Conservation (phyloP, 1,140 invertebrate species). For the Macrosteles quadrilineatus region DNA sequence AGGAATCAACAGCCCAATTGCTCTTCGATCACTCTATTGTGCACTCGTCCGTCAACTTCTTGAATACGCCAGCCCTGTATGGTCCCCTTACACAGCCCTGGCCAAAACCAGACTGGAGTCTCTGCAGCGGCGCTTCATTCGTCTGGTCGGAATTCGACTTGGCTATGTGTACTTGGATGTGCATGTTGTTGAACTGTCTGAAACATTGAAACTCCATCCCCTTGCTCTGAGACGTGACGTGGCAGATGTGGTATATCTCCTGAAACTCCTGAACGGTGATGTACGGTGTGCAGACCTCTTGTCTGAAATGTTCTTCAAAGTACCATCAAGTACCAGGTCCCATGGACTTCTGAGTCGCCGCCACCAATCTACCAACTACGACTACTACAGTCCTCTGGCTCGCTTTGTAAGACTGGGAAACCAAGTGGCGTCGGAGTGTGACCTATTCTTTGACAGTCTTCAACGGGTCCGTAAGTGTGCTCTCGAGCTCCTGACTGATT, state of each 20-base stretch:
- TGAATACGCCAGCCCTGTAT: constrained; percentile 1
- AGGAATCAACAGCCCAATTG: background rate
- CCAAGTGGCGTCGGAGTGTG: no score
- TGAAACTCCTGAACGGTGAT: background rate
- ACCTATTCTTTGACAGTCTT: no score
- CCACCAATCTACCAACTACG: background rate
- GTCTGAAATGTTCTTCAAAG: background rate
- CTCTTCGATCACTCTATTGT: background rate
- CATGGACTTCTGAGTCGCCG: background rate
- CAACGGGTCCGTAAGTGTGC: no score
- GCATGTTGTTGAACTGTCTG: background rate
- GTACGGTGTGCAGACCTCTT: background rate
- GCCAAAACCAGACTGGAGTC: no score
- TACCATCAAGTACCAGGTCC: background rate
- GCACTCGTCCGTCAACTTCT: background rate
- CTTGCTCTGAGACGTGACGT: background rate
- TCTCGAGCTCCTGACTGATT: no score
- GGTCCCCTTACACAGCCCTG: no score
- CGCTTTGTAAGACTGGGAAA: no score
- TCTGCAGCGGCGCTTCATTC: background rate
- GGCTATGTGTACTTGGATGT: background rate
- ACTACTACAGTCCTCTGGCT: no score
- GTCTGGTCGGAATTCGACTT: background rate
- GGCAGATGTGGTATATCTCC: background rate
- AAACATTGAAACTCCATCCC: background rate